These are phyloP conservation scores for Baccha elongata DNA, from an alignment of 2,888 invertebrate genomes.

Conservation along the genomic window DNA sequence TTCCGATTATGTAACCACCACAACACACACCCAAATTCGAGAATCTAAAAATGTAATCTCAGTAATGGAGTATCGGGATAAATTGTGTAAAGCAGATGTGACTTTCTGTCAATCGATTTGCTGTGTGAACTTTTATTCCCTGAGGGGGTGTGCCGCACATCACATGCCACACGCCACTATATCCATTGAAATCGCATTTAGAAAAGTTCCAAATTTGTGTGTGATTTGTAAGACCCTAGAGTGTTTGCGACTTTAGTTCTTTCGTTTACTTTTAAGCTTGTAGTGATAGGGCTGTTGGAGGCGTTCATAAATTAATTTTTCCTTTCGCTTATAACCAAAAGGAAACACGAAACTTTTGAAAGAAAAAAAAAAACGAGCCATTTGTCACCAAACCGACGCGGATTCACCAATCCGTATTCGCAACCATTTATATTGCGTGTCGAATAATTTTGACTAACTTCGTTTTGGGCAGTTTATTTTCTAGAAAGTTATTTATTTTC, in stretches of 20 bases:
- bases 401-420: not conserved
- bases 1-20: conserved; percentile 35
- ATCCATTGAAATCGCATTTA: conserved; percentile 15
- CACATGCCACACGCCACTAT: not conserved
- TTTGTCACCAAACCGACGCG: conserved; percentile 25
- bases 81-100: conserved; percentile 71
- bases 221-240: conserved; percentile 45
- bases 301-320: conserved; percentile 36
- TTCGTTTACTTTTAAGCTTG: not conserved
- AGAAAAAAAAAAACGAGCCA: conserved; percentile 9
- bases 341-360: not conserved
- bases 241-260: conserved; percentile 21
- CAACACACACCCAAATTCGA: not conserved
- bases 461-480: conserved; percentile 51
- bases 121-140: conserved; percentile 31
- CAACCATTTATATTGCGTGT: conserved; percentile 45
- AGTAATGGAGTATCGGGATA: conserved; percentile 66
- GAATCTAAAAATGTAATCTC: conserved; percentile 57
- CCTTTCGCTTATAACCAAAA: not conserved
- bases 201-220: conserved; percentile 29
- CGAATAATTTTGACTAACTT: conserved; percentile 40
- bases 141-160: not conserved
- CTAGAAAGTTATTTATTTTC: conserved; percentile 59
- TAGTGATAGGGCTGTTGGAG: not conserved
- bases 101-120: conserved; percentile 67